Evolutionary conservation across 2,113 vertebrate genomes (phyloP).

Genomic region (Egretta garzetta): DNA sequence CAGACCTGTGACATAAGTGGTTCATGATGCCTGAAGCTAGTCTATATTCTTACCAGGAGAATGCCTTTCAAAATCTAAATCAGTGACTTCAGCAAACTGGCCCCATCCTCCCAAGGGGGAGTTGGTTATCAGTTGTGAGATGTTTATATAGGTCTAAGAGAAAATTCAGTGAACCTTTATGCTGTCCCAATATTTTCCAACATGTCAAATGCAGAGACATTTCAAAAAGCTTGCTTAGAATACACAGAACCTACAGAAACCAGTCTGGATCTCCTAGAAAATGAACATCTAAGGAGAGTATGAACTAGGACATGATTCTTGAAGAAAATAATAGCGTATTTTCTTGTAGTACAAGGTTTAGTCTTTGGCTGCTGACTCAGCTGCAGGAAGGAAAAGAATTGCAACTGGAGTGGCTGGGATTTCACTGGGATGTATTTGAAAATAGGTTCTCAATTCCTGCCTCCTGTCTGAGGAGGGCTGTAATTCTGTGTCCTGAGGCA

Average conservation of each 20-base stretch:
- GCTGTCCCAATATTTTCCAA: neutral
- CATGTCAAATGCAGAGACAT: neutral
- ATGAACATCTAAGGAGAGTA: neutral
- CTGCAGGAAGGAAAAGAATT: neutral
- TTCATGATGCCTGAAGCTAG: neutral
- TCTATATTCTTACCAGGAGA: neutral
- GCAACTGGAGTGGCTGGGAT: neutral
- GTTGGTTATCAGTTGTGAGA: neutral
- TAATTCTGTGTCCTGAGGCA: neutral
- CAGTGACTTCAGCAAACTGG: neutral
- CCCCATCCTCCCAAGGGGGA: neutral
- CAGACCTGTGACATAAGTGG: neutral
- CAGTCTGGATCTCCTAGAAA: neutral
- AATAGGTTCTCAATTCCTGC: neutral
- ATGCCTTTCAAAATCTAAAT: neutral
- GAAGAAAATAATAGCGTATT: neutral
- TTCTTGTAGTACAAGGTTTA: neutral
- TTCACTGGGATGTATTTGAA: neutral
- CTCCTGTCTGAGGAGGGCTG: neutral
- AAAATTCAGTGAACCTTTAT: neutral
- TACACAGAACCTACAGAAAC: neutral
- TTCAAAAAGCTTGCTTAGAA: neutral
- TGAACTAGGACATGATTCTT: neutral
- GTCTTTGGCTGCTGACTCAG: neutral
- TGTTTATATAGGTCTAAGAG: neutral